A percentile compares a stretch with the other conserved stretches of the same genome.
Conservation (phyloP, 1,140 invertebrate genomes). For the Pectinophora gossypiella region DNA sequence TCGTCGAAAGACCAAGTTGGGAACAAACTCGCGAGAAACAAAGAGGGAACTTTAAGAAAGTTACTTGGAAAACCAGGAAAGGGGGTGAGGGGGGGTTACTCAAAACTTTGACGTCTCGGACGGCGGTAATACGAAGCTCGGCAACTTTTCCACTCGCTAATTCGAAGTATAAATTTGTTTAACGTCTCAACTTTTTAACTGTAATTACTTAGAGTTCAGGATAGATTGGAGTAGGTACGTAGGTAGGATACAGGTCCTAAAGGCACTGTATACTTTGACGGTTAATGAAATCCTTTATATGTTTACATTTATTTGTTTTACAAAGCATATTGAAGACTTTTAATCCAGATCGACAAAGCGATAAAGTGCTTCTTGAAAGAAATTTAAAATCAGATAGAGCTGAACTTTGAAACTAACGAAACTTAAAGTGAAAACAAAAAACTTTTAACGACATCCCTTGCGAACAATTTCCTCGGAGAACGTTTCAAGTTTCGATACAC, state of each 20-base stretch:
- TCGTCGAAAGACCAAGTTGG: conserved; percentile 51
- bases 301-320: too few relatives aligned
- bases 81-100: conserved; percentile 46
- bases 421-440: neutral
- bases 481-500: conserved; percentile 24
- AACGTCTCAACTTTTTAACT: conserved; percentile 72
- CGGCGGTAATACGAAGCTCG: conserved; percentile 46
- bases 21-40: conserved; percentile 56
- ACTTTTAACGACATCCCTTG: conserved; percentile 10
- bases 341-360: too few relatives aligned
- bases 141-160: conserved; percentile 57
- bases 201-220: conserved; percentile 66
- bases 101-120: conserved; percentile 66
- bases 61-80: conserved; percentile 45
- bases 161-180: conserved; percentile 73
- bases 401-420: too few relatives aligned
- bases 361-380: too few relatives aligned
- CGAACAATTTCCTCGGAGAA: conserved; percentile 18
- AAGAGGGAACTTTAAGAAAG: conserved; percentile 56
- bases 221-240: conserved; percentile 65
- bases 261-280: too few relatives aligned
- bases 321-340: too few relatives aligned
- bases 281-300: too few relatives aligned
- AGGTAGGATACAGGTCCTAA: too few relatives aligned
- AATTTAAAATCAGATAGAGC: too few relatives aligned